Evolutionary conservation across 2,888 invertebrate genomes (phyloP).

Genomic region (Dolichopus griseipennis): DNA sequence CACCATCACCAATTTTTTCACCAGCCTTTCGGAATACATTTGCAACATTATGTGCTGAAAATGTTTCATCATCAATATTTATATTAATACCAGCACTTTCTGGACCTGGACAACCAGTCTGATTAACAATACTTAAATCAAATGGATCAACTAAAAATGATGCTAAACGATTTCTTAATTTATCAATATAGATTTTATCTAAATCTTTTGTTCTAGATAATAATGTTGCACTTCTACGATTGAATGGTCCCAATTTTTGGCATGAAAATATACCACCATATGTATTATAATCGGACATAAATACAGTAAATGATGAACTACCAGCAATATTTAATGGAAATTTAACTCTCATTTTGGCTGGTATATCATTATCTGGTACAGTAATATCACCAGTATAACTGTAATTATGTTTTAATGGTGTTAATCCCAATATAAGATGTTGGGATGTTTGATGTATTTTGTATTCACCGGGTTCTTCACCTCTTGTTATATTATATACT

Average conservation of each 20-base stretch:
- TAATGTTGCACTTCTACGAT: slow-evolving; percentile 71
- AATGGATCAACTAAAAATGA: slow-evolving; percentile 64
- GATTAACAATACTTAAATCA: slow-evolving; percentile 65
- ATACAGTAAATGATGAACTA: slow-evolving; percentile 62
- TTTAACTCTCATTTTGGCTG: slow-evolving; percentile 63
- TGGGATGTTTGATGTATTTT: slow-evolving; percentile 63
- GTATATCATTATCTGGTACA: slow-evolving; percentile 54
- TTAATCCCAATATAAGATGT: slow-evolving; percentile 55
- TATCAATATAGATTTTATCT: slow-evolving; percentile 60
- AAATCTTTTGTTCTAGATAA: slow-evolving; percentile 64
- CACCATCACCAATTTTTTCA: slow-evolving; percentile 60
- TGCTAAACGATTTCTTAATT: slow-evolving; percentile 56
- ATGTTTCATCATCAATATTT: slow-evolving; percentile 66
- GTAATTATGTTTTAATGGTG: slow-evolving; percentile 70
- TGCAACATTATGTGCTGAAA: slow-evolving; percentile 64
- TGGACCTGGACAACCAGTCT: slow-evolving; percentile 57
- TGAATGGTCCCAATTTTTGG: slow-evolving; percentile 61
- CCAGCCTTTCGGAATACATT: slow-evolving; percentile 63
- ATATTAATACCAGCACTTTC: slow-evolving; percentile 51
- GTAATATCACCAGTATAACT: slow-evolving; percentile 64
- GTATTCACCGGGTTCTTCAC: slow-evolving; percentile 60
- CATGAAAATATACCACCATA: slow-evolving; percentile 74
- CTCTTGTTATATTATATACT: slow-evolving; percentile 65
- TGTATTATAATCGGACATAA: slow-evolving; percentile 63
- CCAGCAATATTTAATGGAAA: slow-evolving; percentile 72